Base-by-base conservation (phyloP, 2,797 vertebrate species). In the Etheostoma perlongum region DNA sequence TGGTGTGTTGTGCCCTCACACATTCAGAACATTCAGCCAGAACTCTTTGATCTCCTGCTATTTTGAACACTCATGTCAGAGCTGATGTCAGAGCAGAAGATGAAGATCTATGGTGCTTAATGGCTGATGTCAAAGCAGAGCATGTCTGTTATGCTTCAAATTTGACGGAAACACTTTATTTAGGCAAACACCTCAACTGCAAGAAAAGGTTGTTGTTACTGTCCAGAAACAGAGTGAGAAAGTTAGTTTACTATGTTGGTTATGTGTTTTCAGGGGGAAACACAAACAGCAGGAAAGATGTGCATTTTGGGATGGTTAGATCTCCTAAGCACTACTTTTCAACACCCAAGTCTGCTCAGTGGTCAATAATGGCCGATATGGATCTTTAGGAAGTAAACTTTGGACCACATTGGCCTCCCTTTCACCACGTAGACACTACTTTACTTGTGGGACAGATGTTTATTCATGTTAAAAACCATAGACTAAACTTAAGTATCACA, bases 1-100 rank as follows among this genome's bases (percentile, higher is more conserved):
- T 53, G 14, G 47, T 6, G 42, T 76, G 84, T 79, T 27, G 5
- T 67, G 84, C 68, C 86, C 77, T 88, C 65, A 16, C 79, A 65
- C 84, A 85, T 89, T 78, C 75, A 79, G 25, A 81, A 78, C 87
- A 81, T 85, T 86, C 85, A 81, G 23, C 54, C 72, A 36, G n/a
- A 49, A 55, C 79, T 23, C 85, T 92, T 90, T 92, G 86, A 93
- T 92, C 85, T 83, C 42, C 54, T 40, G 79, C 90, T 91, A 92
- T 93, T 94, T 88, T 85, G 76, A 78, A 74, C 74, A 47, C 36
- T 23, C 23, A 0, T 81, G 86, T 88, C 88, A 85, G 59, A 91
- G 78, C 78, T 76, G 78, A 60, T 81, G 86, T 88, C 88, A 85
- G 59, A 91, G 78, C 78, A 78, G 78, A 60, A 55, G 87, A 90